phyloP scores from a whole-genome alignment of 2,797 vertebrate species.

The Poeciliopsis turneri region DNA sequence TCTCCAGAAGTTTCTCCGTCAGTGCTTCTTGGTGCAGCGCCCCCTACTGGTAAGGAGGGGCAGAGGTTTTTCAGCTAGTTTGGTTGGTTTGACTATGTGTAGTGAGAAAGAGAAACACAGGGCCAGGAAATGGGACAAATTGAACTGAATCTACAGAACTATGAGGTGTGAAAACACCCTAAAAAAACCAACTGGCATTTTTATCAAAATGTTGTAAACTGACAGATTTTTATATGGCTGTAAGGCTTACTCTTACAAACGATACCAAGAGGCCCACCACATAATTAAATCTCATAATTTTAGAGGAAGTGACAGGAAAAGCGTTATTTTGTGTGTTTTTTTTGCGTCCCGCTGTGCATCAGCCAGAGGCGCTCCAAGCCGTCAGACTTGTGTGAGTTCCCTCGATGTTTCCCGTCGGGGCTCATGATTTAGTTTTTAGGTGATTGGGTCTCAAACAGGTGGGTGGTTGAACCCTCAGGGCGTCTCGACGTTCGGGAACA shows the following conservation, averaged over 20 bases:
- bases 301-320: background rate
- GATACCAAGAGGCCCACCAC: background rate
- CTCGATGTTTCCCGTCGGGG: conserved; percentile 50
- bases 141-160: too few relatives aligned
- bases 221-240: background rate
- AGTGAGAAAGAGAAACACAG: too few relatives aligned
- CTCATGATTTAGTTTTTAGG: conserved; percentile 27
- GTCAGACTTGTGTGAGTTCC: conserved; percentile 23
- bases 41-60: too few relatives aligned
- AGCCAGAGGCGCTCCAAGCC: conserved; percentile 39
- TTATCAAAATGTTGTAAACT: background rate
- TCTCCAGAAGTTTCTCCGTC: too few relatives aligned
- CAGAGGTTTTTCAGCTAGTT: too few relatives aligned
- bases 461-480: conserved; percentile 37
- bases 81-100: too few relatives aligned
- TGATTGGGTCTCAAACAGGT: conserved; percentile 50
- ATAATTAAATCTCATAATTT: too few relatives aligned
- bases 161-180: too few relatives aligned
- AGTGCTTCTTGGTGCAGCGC: too few relatives aligned
- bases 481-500: conserved; percentile 26
- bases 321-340: conserved; percentile 18
- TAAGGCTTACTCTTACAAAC: background rate
- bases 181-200: background rate
- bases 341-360: conserved; percentile 15
- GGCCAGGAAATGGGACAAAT: too few relatives aligned